These are phyloP conservation scores for Anhinga anhinga DNA, from an alignment of 2,113 vertebrate genomes.

Conservation along the genomic window DNA sequence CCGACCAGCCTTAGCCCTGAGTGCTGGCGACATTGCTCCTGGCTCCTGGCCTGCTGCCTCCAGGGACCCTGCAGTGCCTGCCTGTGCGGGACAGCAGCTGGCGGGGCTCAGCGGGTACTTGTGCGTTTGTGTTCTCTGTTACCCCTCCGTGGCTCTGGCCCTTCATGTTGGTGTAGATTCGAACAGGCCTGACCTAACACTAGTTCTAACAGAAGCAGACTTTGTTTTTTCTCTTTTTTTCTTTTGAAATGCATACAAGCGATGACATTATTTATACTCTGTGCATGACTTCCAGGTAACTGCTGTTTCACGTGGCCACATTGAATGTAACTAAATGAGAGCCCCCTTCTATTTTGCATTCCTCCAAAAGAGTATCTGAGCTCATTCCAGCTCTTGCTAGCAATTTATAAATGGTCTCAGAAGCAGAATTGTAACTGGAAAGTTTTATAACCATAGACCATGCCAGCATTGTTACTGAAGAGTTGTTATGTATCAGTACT, in stretches of 20 bases:
- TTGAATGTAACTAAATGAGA: neutral
- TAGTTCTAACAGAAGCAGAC: neutral
- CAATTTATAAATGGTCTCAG: neutral
- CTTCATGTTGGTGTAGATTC: too few relatives aligned
- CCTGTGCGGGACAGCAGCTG: neutral
- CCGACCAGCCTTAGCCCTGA: neutral
- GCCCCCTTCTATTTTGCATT: neutral
- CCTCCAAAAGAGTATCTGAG: neutral
- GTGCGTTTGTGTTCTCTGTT: neutral
- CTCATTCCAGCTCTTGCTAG: neutral
- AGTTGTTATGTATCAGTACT: neutral
- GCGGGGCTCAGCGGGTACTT: neutral
- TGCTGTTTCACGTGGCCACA: neutral
- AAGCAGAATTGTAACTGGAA: neutral
- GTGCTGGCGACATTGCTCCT: neutral
- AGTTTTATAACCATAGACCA: neutral
- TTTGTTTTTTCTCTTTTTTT: neutral
- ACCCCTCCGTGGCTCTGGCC: neutral
- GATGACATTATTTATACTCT: neutral
- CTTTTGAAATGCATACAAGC: neutral
- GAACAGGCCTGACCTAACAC: neutral
- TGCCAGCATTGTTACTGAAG: neutral
- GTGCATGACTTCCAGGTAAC: neutral
- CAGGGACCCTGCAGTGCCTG: neutral
- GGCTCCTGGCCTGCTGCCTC: neutral